Base-by-base conservation (phyloP, 1,140 invertebrate genomes). In the Drosophila parvula region DNA sequence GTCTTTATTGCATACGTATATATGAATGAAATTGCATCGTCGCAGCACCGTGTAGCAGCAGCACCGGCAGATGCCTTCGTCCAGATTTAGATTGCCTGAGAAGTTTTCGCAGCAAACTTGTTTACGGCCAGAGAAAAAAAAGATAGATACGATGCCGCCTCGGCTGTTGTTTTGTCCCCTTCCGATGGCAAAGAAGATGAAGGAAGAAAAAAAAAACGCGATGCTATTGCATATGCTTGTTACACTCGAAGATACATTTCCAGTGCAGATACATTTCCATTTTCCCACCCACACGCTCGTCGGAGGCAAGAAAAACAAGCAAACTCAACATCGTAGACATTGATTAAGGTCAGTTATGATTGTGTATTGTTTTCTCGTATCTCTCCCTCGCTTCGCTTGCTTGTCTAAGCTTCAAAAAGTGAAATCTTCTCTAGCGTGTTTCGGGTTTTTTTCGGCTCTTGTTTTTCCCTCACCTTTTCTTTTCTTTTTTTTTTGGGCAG, bases 341-440 rank as follows among this genome's bases (percentile, higher is more conserved):
- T 86, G 82, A 86, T 86, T 86, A 86, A 86, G 82, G 82, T 86
- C 82, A 86, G 82, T 86, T 86, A 79, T 79, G 76, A 81, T 79
- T 82, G 79, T 51, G 41, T 75, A 60, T 74, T 63, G 61, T 69
- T 64, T 64, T 64, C 68, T 57, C 48, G 41, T 32, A 48, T 58
- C 57, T 71, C 45, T 50, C 16, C 53, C 30, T 30, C 44, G 36
- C 22, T 38, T 41, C 27, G 60, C 45, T 47, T 28, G 64, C 38
- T 47, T 69, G 50, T 45, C 63, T 48, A 59, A 63, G 61, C 73
- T 68, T 53, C 62, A 48, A 79, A 86, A 86, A 86, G 82, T 86
- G 82, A 86, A 86, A 86, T 73, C 67, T 69, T 28, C 58, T 65
- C 64, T 60, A 47, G 63, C 73, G 74, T 77, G 73, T 67, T 64